Evolutionary conservation across 2,113 vertebrate species (phyloP).

Genomic region (Cisticola juncidis): DNA sequence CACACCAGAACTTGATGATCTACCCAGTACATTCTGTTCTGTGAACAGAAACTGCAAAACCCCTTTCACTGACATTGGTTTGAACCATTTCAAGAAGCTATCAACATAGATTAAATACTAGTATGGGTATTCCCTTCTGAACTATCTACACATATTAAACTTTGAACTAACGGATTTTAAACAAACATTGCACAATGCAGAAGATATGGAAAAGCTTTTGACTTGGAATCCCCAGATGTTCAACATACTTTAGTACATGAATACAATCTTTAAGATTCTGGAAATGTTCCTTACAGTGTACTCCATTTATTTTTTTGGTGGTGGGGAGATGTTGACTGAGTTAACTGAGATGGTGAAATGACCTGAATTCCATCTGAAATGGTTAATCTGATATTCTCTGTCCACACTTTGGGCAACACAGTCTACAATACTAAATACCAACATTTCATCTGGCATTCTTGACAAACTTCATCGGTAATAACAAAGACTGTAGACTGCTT

Average conservation of each 20-base stretch:
- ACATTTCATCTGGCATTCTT: background rate
- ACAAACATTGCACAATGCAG: background rate
- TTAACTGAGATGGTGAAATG: background rate
- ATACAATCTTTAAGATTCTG: background rate
- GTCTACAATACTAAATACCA: background rate
- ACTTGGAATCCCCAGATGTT: background rate
- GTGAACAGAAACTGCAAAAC: constrained; percentile 23
- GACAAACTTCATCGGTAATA: background rate
- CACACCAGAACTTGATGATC: constrained; percentile 30
- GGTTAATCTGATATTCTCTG: background rate
- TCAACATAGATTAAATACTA: background rate
- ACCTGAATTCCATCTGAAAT: background rate
- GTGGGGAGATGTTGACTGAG: background rate
- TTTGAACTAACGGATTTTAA: background rate
- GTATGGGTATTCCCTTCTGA: background rate
- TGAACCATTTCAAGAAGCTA: background rate
- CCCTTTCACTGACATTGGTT: constrained; percentile 5
- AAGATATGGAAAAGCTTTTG: background rate
- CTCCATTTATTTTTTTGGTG: background rate
- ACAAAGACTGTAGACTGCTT: background rate
- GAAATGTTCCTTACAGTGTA: background rate
- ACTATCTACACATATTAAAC: background rate
- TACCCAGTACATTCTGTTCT: constrained; percentile 60
- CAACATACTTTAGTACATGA: background rate
- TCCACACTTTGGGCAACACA: background rate